A percentile compares a stretch with the other conserved stretches of the same genome.
phyloP scores from a whole-genome alignment of 1,140 invertebrate species.

The Papilio glaucus region DNA sequence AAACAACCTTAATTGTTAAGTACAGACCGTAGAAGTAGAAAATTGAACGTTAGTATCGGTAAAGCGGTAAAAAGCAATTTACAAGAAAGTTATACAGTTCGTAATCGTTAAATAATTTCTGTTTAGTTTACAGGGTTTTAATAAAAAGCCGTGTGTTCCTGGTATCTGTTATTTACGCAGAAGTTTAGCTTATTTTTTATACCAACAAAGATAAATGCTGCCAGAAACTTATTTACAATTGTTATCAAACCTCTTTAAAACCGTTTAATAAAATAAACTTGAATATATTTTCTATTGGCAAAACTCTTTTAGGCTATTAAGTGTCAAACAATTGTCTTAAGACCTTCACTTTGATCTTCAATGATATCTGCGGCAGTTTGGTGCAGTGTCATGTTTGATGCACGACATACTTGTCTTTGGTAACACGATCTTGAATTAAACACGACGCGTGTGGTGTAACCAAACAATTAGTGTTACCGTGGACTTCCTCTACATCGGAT shows the following conservation, averaged over 20 bases:
- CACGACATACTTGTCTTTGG: conserved; percentile 11
- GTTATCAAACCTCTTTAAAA: background rate
- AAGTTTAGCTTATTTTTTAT: background rate
- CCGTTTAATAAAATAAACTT: too few species aligned
- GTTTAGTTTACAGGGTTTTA: background rate
- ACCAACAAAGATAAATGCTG: background rate
- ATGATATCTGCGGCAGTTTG: conserved; percentile 5
- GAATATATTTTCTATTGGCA: too few species aligned
- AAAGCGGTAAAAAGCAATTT: conserved; percentile 25
- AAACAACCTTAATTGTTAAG: conserved; percentile 25
- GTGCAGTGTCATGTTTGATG: background rate
- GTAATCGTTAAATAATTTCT: conserved; percentile 14
- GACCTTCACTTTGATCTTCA: conserved; percentile 17
- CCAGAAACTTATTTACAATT: background rate
- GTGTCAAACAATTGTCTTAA: background rate
- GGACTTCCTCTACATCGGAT: background rate
- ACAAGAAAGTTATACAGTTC: conserved; percentile 22
- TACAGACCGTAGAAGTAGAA: background rate
- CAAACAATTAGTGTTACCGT: background rate
- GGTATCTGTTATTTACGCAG: background rate
- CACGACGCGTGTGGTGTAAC: conserved; percentile 5
- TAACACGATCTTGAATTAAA: conserved; percentile 14
- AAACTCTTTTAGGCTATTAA: background rate
- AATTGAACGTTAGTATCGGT: conserved; percentile 4
- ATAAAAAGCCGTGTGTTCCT: too few species aligned